Base-by-base conservation (phyloP, 35 echinoderm and acorn worm species). In the Patiria miniata region DNA sequence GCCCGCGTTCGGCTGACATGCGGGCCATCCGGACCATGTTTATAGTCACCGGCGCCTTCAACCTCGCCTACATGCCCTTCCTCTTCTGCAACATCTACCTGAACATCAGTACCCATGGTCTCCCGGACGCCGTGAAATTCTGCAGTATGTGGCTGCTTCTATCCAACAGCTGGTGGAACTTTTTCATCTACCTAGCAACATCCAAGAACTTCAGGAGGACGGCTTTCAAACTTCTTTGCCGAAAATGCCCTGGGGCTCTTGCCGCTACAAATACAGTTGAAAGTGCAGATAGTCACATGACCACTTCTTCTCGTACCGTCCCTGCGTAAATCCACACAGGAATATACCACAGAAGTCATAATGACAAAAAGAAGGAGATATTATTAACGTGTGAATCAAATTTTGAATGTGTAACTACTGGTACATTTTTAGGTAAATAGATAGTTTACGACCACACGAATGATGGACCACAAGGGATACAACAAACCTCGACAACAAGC, bases 91-190 rank as follows among this genome's bases (percentile, higher is more conserved):
- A 51, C 32, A 79, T 87, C 37, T 50, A 53, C 9, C 47, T 68
- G 9, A 77, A 40, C 17, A 28, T 58, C 21, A 79, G 65, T 9
- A 77, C 37, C 47, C n/a, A 52, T 22, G 18, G 30, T 32, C 28
- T 79, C 23, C 85, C 69, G 5, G 52, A 51, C 44, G 54, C 54
- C 14, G 68, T 77, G 22, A 32, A 50, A 29, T 53, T 78, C 28
- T 29, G 52, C 1, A 40, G 73, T 19, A 39, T 87, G 29, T 50
- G 73, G 26, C 73, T 87, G 1, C 23, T 37, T 8, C 73, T 87
- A n/a, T 78, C 65, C 21, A 87, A 87, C 47, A 79, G 85, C 44
- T 87, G 73, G 42, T 87, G 65, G 85, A 87, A 87, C 30, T 68
- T 77, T 26, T 40, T 87, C 23, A 78, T 87, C 12, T 79, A 87